These are phyloP conservation scores for Heliconius sara DNA, from an alignment of 2,888 invertebrate species.

Conservation along the genomic window DNA sequence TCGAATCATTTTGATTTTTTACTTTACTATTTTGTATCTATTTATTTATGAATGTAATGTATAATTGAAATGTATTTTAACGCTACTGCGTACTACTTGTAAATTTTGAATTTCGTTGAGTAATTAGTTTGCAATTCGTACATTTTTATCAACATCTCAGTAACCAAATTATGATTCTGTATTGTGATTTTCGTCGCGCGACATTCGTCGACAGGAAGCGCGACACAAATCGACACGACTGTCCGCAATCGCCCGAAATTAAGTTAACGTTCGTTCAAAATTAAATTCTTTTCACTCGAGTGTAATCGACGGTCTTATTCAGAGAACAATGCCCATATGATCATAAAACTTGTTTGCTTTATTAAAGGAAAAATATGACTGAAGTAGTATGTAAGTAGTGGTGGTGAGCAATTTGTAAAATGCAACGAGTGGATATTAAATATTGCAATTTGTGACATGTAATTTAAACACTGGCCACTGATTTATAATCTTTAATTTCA, in stretches of 20 bases:
- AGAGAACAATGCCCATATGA: slow-evolving; percentile 15
- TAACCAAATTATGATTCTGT: slow-evolving; percentile 47
- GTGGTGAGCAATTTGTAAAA: background rate
- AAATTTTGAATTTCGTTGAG: background rate
- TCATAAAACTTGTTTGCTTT: slow-evolving; percentile 5
- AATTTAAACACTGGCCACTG: slow-evolving; percentile 39
- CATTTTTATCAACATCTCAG: slow-evolving; percentile 45
- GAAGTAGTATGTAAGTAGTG: slow-evolving; percentile 6
- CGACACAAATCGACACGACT: slow-evolving; percentile 48
- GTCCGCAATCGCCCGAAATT: slow-evolving; percentile 47
- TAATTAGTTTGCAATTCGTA: slow-evolving; percentile 14
- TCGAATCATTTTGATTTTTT: slow-evolving; percentile 47
- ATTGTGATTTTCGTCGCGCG: slow-evolving; percentile 43
- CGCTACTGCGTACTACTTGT: background rate
- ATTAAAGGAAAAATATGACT: slow-evolving; percentile 11
- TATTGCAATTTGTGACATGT: slow-evolving; percentile 41
- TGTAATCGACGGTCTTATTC: slow-evolving; percentile 39
- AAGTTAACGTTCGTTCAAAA: slow-evolving; percentile 49
- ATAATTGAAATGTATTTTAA: background rate
- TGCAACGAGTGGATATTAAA: slow-evolving; percentile 30
- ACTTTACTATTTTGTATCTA: background rate
- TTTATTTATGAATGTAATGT: background rate
- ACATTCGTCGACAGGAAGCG: slow-evolving; percentile 40
- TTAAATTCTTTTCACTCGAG: slow-evolving; percentile 44
- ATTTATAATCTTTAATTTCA: slow-evolving; percentile 44